Evolutionary conservation across 2,797 vertebrate species (phyloP).

Genomic region (Acanthurus leucopareius): DNA sequence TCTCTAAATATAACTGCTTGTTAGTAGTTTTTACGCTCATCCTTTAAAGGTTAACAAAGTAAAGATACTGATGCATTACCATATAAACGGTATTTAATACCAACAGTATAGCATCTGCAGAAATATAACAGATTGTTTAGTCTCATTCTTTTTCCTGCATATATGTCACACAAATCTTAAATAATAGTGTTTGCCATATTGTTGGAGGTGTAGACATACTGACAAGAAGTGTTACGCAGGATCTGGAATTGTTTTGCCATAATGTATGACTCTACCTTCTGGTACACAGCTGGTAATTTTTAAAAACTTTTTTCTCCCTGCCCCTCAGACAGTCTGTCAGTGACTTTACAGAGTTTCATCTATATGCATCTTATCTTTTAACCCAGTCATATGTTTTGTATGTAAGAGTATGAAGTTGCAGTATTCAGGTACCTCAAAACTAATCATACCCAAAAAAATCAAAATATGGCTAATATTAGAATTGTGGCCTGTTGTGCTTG

Average conservation of each 20-base stretch:
- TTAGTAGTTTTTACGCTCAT: background rate
- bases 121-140: too few relatives aligned
- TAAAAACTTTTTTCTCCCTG: background rate
- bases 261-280: too few relatives aligned
- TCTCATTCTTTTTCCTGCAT: too few relatives aligned
- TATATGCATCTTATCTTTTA: background rate
- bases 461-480: background rate
- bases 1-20: background rate
- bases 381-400: background rate
- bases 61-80: background rate
- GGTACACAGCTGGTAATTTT: too few relatives aligned
- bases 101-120: too few relatives aligned
- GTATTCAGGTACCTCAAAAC: too few relatives aligned
- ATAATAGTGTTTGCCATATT: too few relatives aligned
- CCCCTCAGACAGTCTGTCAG: too few relatives aligned
- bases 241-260: too few relatives aligned
- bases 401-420: background rate
- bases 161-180: too few relatives aligned
- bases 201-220: too few relatives aligned
- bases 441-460: background rate
- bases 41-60: background rate
- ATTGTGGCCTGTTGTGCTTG: background rate
- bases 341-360: background rate
- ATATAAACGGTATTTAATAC: background rate
- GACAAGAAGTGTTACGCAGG: too few relatives aligned